phyloP scores from a whole-genome alignment of 1,140 invertebrate genomes.

The Doryteuthis pealeii region DNA sequence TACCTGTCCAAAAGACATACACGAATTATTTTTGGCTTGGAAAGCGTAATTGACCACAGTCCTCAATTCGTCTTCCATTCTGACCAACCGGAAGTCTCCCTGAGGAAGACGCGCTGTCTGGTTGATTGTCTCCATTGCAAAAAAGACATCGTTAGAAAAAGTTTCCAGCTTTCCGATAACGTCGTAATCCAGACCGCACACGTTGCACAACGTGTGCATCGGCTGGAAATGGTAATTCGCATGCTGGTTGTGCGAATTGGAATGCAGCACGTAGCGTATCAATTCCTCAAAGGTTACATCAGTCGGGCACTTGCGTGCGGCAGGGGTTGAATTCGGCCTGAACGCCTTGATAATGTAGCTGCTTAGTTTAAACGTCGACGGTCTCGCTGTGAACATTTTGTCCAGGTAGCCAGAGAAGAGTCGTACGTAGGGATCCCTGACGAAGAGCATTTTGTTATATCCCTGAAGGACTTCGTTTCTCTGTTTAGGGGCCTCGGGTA shows the following conservation, averaged over 20 bases:
- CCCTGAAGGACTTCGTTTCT: background rate
- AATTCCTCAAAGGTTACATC: constrained; percentile 25
- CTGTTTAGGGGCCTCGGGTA: background rate
- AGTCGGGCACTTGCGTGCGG: background rate
- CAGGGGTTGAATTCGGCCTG: background rate
- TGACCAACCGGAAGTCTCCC: background rate
- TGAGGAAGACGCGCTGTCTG: background rate
- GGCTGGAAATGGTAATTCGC: constrained; percentile 51
- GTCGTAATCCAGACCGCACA: constrained; percentile 49
- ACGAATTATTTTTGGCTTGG: background rate
- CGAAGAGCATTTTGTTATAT: constrained; percentile 19
- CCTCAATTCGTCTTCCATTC: background rate
- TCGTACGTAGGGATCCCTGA: constrained; percentile 20
- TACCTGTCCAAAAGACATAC: background rate
- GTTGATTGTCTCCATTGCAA: constrained; percentile 25
- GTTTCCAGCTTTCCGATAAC: constrained; percentile 57
- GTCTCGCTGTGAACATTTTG: constrained; percentile 19
- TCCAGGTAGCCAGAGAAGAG: constrained; percentile 27
- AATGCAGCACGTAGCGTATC: constrained; percentile 11
- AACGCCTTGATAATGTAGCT: constrained; percentile 14
- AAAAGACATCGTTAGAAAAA: constrained; percentile 40
- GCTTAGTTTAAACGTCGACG: constrained; percentile 1
- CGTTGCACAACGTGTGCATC: constrained; percentile 45
- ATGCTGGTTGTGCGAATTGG: background rate
- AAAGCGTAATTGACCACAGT: background rate